Evolutionary conservation across 2,797 vertebrate species (phyloP), one percentile per base, ranked within the genome.

Genomic region (Tamandua tetradactyla): DNA sequence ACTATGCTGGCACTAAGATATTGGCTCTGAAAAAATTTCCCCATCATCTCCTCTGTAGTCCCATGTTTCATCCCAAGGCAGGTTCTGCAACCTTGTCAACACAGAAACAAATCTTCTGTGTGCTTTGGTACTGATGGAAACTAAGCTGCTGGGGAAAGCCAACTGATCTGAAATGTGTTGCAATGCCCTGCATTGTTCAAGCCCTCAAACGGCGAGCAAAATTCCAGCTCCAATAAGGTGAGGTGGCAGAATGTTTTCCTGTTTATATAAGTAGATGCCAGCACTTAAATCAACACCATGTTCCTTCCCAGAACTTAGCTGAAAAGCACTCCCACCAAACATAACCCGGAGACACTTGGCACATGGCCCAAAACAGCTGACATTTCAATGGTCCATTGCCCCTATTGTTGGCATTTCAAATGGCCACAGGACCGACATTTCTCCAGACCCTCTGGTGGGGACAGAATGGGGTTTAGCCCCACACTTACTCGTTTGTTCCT

Each of bases 221-320:
- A 90, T 91, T 93, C 93, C 91, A 79, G 37, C 57, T 92, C 49
- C 78, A 64, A 57, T 92, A 93, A 88, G 79, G 64, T 69, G 40
- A 94, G 79, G 92, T 92, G 79, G 85, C 93, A 95, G 87, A 95
- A 88, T 27, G 62, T 40, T 95, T 97, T 97, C 94, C 82, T 96
- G 94, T 96, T 96, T 94, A 76, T 90, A 61, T 94, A 95, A 95
- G 62, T 59, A 91, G 93, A 79, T 86, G 94, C 94, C 95, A 95
- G n/a, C 30, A 8, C 90, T 96, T 96, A 97, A 94, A 94, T 89
- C 95, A 94, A 94, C 55, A 95, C 15, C 14, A 35, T 35, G 47
- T 90, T 93, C 95, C 85, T 97, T 96, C 96, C 95, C 93, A 95
- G 96, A 97, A 97, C 83, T 96, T 91, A 47, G 80, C 30, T 82